Base-by-base conservation (phyloP, 2,888 invertebrate species). In the Choreutis nemorana region DNA sequence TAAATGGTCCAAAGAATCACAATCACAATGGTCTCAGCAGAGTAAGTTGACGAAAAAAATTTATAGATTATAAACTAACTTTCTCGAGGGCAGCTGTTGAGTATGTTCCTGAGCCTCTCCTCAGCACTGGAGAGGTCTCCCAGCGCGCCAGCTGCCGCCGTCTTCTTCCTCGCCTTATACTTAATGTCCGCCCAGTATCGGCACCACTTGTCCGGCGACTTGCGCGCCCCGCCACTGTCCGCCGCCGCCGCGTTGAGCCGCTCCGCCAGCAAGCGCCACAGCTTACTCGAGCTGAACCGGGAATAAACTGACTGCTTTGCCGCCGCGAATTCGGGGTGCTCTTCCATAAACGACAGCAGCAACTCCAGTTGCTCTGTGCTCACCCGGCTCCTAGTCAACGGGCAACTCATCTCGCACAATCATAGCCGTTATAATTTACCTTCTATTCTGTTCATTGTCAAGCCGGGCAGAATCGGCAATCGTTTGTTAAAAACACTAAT, bases 141-240 rank as follows among this genome's bases (percentile, higher is more conserved):
- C 4, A 71, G 48, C 2, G 67, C 65, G 2, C 72, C 75, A 2
- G 56, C 65, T 0, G 72, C 72, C 2, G 73, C 72, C 3, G 58
- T 51, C 54, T 77, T 77, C 47, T 70, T 70, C 2, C 77, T 63
- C 2, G 73, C 64, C 37, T 71, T 73, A 42, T 78, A 77, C 34
- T 77, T 78, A 18, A 78, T 62, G 31, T 75, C 77, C 2, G 77
- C 72, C 77, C 77, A 78, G 37, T 71, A 73, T 72, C 72, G 54
- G 42, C 75, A 73, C 77, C 77, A 77, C 59, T 72, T 73, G 44
- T 77, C 77, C 2, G 77, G 75, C 1, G 73, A 68, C 41, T 77
- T 77, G 36, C 61, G 57, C 8, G 75, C 71, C 16, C 77, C 77
- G 23, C 61, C 65, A 23, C 61, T 55, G 28, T 66, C 66, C 6